Evolutionary conservation across 1,140 invertebrate genomes (phyloP), one percentile per base, ranked within the genome.

Genomic region (Berghia stephanieae): DNA sequence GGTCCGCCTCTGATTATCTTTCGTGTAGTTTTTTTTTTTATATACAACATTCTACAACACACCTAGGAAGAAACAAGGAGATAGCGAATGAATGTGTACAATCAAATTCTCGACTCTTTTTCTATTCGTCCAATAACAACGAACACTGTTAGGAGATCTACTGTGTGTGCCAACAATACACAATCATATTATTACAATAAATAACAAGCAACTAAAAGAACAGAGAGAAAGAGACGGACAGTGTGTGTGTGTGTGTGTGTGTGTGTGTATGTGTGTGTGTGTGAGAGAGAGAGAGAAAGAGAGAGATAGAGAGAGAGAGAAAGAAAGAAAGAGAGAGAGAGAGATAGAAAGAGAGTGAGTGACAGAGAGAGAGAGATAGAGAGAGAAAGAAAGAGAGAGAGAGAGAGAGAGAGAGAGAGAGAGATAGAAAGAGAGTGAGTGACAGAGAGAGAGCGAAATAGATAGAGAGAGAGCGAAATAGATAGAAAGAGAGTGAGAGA

Each of bases 261-360:
- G 66, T 27, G 21, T 31, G 34, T 27, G 34, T 8, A 36, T 21
- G 34, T 27, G 34, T 27, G 34, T 27, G 34, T 27, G 21, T 27
- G 34, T 8, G 34, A 68, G 66, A 10, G 27, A 6, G 66, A 36
- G 66, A 36, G 66, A 36, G 66, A 36, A 38, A 36, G 36, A 36
- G 66, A 36, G 69, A 24, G 69, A 71, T 40, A 24, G 27, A 46
- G 27, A 71, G 43, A 71, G 69, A 71, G 38, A 71, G 69, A 43
- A 6, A 68, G 66, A 68, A 38, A 68, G 66, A 68, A 24, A 68
- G 66, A 68, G 66, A 68, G 24, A 27, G 40, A 27, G 13, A 10
- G 27, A 13, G 8, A 8, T 63, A 27, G 27, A 63, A 63, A 18
- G 57, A 8, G 10, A 18, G 10, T 27, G 27, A 16, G 34, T 10